phyloP scores from a whole-genome alignment of 1,140 invertebrate species.

The Ylistrum balloti region DNA sequence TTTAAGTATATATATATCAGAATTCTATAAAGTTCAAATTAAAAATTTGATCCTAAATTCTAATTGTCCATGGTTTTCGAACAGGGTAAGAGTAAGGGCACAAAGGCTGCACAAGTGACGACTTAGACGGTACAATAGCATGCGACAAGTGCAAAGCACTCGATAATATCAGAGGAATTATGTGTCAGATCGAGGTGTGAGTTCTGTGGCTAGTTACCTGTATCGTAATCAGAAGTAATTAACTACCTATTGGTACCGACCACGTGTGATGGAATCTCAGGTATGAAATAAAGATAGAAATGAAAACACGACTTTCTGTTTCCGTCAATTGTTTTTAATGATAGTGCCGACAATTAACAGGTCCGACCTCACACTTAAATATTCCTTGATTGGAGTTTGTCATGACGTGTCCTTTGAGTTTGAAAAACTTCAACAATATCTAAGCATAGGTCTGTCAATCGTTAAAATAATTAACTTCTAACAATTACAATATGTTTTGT shows the following conservation, averaged over 20 bases:
- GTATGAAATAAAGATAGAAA: background rate
- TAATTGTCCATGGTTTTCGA: too few relatives aligned
- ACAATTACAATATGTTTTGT: constrained; percentile 22
- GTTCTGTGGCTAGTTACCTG: background rate
- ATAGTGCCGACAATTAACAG: background rate
- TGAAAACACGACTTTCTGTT: background rate
- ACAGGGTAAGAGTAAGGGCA: too few relatives aligned
- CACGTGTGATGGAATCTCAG: background rate
- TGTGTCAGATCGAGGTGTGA: background rate
- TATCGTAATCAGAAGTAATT: background rate
- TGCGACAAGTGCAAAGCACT: too few relatives aligned
- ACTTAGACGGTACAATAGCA: too few relatives aligned
- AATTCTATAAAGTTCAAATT: too few relatives aligned
- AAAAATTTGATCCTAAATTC: too few relatives aligned
- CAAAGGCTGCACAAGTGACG: too few relatives aligned
- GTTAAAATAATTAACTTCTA: constrained; percentile 16
- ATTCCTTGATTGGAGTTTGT: background rate
- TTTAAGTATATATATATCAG: too few relatives aligned
- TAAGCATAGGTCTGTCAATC: constrained; percentile 30
- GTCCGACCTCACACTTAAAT: background rate
- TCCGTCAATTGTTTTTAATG: background rate
- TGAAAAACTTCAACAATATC: background rate
- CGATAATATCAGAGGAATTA: background rate
- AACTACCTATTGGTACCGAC: background rate
- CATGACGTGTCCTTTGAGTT: background rate